Conservation (phyloP, 2,888 invertebrate species). For the Oscheius onirici region DNA sequence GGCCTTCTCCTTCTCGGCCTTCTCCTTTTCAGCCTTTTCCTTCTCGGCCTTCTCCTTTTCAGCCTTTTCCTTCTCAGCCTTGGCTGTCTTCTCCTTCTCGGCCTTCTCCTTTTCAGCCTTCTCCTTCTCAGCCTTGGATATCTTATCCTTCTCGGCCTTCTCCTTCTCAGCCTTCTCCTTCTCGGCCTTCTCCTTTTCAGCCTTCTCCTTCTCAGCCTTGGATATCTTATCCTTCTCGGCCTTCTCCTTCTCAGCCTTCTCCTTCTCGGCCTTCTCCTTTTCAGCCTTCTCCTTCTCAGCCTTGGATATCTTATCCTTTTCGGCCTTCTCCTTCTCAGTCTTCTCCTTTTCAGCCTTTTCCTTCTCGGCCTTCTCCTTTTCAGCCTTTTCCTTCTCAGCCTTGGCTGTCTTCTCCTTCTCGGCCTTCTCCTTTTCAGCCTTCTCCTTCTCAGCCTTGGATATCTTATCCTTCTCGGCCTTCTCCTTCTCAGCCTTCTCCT, state of each 20-base stretch:
- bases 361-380: constrained; percentile 18
- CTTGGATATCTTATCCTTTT: constrained; percentile 26
- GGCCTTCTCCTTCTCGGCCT: constrained; percentile 11
- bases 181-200: constrained; percentile 22
- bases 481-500: constrained; percentile 20
- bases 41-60: constrained; percentile 27
- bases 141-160: constrained; percentile 14
- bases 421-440: too few relatives aligned
- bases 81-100: constrained; percentile 18
- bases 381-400: constrained; percentile 6
- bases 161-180: neutral
- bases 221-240: neutral
- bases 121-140: constrained; percentile 20
- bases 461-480: constrained; percentile 8
- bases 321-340: constrained; percentile 24
- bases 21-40: constrained; percentile 11
- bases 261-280: constrained; percentile 28
- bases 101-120: constrained; percentile 12
- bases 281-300: constrained; percentile 24
- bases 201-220: neutral
- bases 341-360: constrained; percentile 19
- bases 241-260: constrained; percentile 15
- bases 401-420: constrained; percentile 31
- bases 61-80: constrained; percentile 29
- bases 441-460: constrained; percentile 19